These are phyloP conservation scores for Thyatira batis DNA, from an alignment of 2,888 invertebrate species.

Conservation along the genomic window DNA sequence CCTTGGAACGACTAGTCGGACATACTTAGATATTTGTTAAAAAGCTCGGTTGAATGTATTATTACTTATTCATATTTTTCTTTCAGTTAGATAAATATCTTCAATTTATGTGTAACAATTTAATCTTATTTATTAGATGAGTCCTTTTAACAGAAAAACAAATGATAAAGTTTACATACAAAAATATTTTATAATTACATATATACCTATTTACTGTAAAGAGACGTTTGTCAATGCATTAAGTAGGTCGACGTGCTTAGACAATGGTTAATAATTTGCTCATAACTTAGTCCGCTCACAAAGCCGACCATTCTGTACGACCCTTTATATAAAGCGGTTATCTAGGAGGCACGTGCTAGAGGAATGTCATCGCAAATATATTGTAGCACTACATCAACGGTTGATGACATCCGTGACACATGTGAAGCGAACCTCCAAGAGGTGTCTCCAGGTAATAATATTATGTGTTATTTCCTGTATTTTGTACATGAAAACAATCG, in stretches of 20 bases:
- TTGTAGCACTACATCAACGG: conserved; percentile 47
- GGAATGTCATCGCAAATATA: conserved; percentile 44
- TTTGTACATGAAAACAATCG: not conserved
- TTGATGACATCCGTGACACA: conserved; percentile 40
- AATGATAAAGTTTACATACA: no score
- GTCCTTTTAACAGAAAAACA: no score
- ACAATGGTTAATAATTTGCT: not conserved
- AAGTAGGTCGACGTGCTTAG: not conserved
- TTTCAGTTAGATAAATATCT: no score
- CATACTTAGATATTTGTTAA: no score
- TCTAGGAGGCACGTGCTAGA: conserved; percentile 41
- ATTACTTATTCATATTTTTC: no score
- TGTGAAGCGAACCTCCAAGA: conserved; percentile 18
- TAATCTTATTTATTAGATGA: no score
- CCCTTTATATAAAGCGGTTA: conserved; percentile 27
- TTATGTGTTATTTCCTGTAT: not conserved
- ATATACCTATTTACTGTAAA: no score
- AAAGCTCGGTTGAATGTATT: no score
- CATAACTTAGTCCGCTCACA: not conserved
- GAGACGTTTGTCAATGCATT: not conserved
- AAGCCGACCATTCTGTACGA: not conserved
- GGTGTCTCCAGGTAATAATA: conserved; percentile 17
- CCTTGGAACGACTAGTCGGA: no score
- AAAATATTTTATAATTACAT: no score
- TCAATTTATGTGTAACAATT: no score